Conservation (phyloP, 2,888 invertebrate genomes). For the Chaitophorus viminalis region DNA sequence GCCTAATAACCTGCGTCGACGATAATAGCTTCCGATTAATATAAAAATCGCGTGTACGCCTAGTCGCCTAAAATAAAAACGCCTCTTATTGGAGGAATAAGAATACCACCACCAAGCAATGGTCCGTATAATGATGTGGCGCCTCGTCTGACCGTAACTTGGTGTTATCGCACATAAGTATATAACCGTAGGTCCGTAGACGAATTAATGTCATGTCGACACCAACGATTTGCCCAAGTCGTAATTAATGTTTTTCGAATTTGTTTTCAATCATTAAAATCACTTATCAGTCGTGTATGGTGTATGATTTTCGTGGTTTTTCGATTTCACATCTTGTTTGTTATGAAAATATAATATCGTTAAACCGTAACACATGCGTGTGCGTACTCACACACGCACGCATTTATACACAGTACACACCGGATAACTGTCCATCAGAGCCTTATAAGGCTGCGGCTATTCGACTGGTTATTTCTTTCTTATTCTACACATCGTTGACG, state of each 20-base stretch:
- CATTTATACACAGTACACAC: constrained; percentile 13
- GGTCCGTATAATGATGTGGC: not conserved
- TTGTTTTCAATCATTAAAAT: not conserved
- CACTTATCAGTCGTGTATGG: no score
- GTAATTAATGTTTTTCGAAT: not conserved
- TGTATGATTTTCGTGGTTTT: not conserved
- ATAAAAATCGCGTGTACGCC: constrained; percentile 17
- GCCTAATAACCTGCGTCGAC: constrained; percentile 20
- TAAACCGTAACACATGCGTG: constrained; percentile 33
- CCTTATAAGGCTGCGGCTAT: constrained; percentile 55
- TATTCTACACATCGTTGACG: constrained; percentile 29
- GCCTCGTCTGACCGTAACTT: not conserved
- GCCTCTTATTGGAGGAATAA: not conserved
- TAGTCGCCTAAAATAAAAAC: constrained; percentile 11
- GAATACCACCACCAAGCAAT: not conserved
- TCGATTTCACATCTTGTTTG: not conserved
- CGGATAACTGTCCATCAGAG: constrained; percentile 58
- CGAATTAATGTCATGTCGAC: not conserved
- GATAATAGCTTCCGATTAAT: constrained; percentile 7
- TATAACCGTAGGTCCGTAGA: no score
- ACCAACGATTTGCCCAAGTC: not conserved
- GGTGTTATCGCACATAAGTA: not conserved
- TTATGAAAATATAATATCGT: constrained; percentile 15
- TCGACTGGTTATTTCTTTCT: constrained; percentile 41
- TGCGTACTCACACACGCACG: not conserved